These are phyloP conservation scores for Hippolais icterina DNA, from an alignment of 2,113 vertebrate genomes.

Conservation along the genomic window DNA sequence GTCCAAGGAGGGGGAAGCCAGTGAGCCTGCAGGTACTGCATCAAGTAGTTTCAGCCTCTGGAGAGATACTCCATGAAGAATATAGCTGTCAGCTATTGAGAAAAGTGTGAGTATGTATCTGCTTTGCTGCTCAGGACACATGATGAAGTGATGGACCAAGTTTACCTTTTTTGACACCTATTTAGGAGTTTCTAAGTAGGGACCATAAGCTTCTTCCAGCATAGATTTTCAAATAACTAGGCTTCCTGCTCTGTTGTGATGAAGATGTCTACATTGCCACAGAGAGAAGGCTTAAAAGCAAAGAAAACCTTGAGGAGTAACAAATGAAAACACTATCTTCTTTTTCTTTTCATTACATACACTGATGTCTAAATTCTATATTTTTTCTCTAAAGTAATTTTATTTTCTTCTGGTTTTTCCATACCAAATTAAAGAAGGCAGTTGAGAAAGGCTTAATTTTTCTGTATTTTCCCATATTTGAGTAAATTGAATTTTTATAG, in stretches of 20 bases:
- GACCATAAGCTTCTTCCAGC: background rate
- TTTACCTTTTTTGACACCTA: background rate
- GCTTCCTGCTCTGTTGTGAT: background rate
- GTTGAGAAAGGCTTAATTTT: background rate
- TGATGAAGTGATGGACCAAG: background rate
- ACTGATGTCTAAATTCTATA: background rate
- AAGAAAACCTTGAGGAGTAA: background rate
- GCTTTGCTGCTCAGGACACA: background rate
- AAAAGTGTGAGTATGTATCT: background rate
- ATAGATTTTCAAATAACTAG: background rate
- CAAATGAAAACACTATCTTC: background rate
- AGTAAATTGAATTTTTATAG: background rate
- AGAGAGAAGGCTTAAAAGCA: background rate
- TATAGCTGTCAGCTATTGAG: background rate
- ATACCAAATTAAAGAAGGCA: background rate
- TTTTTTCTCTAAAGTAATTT: background rate
- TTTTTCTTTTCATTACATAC: background rate
- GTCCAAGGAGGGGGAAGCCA: background rate
- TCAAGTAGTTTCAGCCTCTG: background rate
- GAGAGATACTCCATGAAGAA: background rate
- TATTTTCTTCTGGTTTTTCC: background rate
- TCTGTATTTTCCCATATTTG: background rate
- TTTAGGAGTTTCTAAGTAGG: background rate
- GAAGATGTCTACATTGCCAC: background rate
- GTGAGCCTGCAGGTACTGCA: background rate